phyloP scores from a whole-genome alignment of 2,113 vertebrate species.

The Neomonachus schauinslandi region DNA sequence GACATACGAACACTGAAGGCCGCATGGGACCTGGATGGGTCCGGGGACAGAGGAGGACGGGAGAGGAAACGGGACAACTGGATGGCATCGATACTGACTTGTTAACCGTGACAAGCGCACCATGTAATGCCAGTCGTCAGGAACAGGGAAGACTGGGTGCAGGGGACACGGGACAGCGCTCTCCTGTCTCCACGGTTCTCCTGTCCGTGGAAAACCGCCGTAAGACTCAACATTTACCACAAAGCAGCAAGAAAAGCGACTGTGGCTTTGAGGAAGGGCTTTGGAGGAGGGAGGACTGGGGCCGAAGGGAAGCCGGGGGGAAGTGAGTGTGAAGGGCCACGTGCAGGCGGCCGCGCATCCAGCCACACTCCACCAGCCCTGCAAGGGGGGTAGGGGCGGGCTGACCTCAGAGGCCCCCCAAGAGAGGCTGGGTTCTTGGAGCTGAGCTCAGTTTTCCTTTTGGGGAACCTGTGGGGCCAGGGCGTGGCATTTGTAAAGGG shows the following conservation, averaged over 20 bases:
- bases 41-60: neutral
- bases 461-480: neutral
- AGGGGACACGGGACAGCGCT: neutral
- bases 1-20: fast-evolving
- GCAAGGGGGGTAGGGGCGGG: fast-evolving
- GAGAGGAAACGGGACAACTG: neutral
- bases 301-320: fast-evolving
- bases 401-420: neutral
- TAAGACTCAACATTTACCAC: fast-evolving
- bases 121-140: neutral
- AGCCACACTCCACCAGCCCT: neutral
- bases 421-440: neutral
- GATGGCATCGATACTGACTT: no score
- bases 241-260: neutral
- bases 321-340: no score
- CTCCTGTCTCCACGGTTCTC: fast-evolving
- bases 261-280: neutral
- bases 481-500: fast-evolving
- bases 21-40: fast-evolving
- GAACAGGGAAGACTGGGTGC: fast-evolving
- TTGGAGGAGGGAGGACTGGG: fast-evolving
- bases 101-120: neutral
- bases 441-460: neutral
- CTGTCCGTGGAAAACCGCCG: fast-evolving
- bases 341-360: no score